These are phyloP conservation scores for Xestia rhomboidea DNA, from an alignment of 2,888 invertebrate species.

Conservation along the genomic window DNA sequence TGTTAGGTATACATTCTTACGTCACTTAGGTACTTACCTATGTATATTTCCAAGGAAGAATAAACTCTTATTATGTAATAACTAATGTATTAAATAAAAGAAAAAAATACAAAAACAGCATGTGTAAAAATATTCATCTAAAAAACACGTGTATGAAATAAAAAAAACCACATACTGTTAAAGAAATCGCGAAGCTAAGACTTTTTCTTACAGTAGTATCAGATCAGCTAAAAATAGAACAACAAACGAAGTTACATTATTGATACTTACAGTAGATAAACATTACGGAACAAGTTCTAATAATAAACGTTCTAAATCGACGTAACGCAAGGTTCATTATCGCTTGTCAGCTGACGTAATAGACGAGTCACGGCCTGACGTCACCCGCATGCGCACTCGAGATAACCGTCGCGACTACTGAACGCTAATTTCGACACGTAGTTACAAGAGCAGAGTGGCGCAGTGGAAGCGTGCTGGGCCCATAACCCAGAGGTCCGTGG, in stretches of 20 bases:
- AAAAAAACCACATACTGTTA: neutral
- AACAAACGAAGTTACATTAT: constrained; percentile 12
- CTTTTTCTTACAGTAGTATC: neutral
- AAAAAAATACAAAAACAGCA: neutral
- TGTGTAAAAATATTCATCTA: neutral
- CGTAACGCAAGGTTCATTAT: constrained; percentile 53
- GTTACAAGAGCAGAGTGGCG: constrained; percentile 93
- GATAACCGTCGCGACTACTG: constrained; percentile 37
- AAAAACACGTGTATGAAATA: neutral
- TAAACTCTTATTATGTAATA: no score
- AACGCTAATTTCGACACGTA: constrained; percentile 69
- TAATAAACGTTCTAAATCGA: constrained; percentile 48
- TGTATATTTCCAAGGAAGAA: no score
- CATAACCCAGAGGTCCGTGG: constrained; percentile 97
- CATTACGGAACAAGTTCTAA: constrained; percentile 43
- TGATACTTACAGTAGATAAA: constrained; percentile 21
- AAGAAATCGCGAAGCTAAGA: neutral
- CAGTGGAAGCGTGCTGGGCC: constrained; percentile 96
- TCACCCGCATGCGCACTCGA: constrained; percentile 68
- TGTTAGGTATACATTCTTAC: neutral
- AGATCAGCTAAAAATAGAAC: constrained; percentile 44
- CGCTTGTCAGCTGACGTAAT: constrained; percentile 63
- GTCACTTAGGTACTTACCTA: no score
- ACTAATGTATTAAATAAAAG: neutral
- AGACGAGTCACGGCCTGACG: constrained; percentile 63